A percentile compares a stretch with the other conserved stretches of the same genome.
Conservation (phyloP, 1,140 invertebrate species). For the Coboldia fuscipes region DNA sequence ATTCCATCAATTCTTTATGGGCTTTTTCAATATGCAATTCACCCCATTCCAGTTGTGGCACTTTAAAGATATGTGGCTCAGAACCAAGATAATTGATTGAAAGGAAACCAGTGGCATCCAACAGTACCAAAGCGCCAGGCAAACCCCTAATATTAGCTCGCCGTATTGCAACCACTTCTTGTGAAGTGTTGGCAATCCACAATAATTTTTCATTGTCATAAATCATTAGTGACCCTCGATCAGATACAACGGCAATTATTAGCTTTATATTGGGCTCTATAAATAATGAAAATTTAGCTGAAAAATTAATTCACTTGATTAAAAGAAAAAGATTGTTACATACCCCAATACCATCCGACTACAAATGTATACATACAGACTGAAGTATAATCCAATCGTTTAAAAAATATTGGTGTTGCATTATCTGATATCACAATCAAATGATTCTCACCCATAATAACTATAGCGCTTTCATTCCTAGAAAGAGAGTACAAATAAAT, state of each 20-base stretch:
- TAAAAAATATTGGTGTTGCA: conserved; percentile 15
- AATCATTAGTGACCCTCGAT: conserved; percentile 37
- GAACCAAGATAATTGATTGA: conserved; percentile 16
- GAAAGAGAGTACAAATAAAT: neutral
- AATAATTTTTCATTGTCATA: conserved; percentile 46
- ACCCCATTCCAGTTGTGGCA: conserved; percentile 12
- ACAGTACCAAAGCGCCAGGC: conserved; percentile 14
- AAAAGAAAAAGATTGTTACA: conserved; percentile 1
- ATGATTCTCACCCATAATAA: conserved; percentile 17
- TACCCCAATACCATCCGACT: conserved; percentile 19
- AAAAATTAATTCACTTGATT: conserved; percentile 1
- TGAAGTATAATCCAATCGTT: conserved; percentile 17
- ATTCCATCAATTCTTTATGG: conserved; percentile 15
- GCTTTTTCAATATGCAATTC: conserved; percentile 15
- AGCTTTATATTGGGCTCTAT: conserved; percentile 29
- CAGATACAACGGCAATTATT: conserved; percentile 31
- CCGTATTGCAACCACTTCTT: conserved; percentile 15
- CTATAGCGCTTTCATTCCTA: conserved; percentile 7
- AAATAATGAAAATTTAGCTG: conserved; percentile 3
- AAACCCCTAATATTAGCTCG: conserved; percentile 15
- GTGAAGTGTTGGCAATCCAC: conserved; percentile 44
- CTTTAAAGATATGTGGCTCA: conserved; percentile 16
- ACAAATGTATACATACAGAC: conserved; percentile 18
- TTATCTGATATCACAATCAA: conserved; percentile 15
- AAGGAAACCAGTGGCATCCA: conserved; percentile 11